These are phyloP conservation scores for Endotricha flammealis DNA, from an alignment of 2,888 invertebrate genomes.

Conservation along the genomic window DNA sequence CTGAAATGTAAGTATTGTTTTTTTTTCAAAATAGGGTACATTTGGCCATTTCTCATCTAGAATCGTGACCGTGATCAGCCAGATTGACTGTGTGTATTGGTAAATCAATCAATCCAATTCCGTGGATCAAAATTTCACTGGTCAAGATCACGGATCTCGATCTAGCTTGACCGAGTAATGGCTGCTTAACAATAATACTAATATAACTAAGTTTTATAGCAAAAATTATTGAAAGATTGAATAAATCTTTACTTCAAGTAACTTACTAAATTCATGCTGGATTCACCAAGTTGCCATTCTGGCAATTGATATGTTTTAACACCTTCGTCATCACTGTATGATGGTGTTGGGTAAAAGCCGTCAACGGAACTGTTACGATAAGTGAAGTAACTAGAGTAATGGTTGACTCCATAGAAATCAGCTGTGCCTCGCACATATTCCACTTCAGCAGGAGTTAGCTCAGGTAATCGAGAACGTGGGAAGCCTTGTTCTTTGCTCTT, in stretches of 20 bases:
- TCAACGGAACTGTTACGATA: constrained; percentile 31
- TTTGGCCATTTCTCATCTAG: too few species aligned
- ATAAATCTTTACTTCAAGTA: too few species aligned
- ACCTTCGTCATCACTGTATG: constrained; percentile 27
- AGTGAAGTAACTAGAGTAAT: constrained; percentile 73
- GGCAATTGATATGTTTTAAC: constrained; percentile 2
- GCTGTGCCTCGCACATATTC: constrained; percentile 37
- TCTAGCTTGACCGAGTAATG: too few species aligned
- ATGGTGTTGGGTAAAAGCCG: constrained; percentile 24
- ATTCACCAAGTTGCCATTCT: constrained; percentile 9
- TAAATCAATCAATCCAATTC: too few species aligned
- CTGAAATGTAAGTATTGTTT: background rate
- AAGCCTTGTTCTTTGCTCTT: constrained; percentile 40
- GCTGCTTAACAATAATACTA: too few species aligned
- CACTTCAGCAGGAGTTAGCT: constrained; percentile 37
- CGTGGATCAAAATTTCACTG: too few species aligned
- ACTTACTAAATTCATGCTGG: constrained; percentile 1
- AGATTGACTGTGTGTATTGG: too few species aligned
- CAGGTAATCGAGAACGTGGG: constrained; percentile 35
- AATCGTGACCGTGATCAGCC: too few species aligned
- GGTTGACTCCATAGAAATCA: constrained; percentile 77
- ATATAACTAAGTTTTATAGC: too few species aligned
- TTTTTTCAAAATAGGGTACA: too few species aligned
- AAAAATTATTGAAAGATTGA: too few species aligned
- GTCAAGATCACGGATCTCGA: too few species aligned